Base-by-base conservation (phyloP, 2,888 invertebrate genomes). In the Cantharis flavilabris region DNA sequence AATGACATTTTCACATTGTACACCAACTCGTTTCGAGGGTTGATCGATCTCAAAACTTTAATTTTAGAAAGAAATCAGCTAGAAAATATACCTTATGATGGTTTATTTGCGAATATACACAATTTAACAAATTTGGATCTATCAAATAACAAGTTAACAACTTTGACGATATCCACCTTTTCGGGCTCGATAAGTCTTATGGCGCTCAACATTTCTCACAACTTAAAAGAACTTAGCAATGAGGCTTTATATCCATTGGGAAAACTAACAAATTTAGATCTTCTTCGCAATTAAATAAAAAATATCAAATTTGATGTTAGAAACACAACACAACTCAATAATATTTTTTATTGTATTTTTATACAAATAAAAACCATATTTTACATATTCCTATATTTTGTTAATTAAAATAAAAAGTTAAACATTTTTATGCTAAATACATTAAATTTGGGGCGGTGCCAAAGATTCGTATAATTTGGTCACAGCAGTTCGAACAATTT, bases 401-500 rank as follows among this genome's bases (percentile, higher is more conserved):
- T 7, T 49, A 49, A n/a, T 49, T 49, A n/a, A 49, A 49, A n/a
- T 5, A 1, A 23, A 23, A 23, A 5, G 23, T 23, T 23, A 9
- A 7, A 0, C 26, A 26, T 9, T 26, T 26, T 33, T 33, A 9
- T 5, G 33, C 1, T 16, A n/a, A 69, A 26, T 16, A 5, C 9
- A 26, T 69, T 69, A 69, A 70, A 86, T 73, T 81, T 86, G 85
- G 69, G 91, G 90, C 5, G 92, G 92, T 1, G 92, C 94, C 3
- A 98, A 91, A 10, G 97, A 95, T 78, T 96, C 93, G 89, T 96
- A 94, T 76, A 98, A 89, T 86, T 97, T 96, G 49, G 91, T 91
- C 28, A 98, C 93, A 0, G 97, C 96, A 0, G 96, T 95, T 84
- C 94, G 94, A 2, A 98, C 94, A 79, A 95, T 93, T 86, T 96